These are phyloP conservation scores for Betta splendens DNA, from an alignment of 2,797 vertebrate genomes.

Conservation along the genomic window DNA sequence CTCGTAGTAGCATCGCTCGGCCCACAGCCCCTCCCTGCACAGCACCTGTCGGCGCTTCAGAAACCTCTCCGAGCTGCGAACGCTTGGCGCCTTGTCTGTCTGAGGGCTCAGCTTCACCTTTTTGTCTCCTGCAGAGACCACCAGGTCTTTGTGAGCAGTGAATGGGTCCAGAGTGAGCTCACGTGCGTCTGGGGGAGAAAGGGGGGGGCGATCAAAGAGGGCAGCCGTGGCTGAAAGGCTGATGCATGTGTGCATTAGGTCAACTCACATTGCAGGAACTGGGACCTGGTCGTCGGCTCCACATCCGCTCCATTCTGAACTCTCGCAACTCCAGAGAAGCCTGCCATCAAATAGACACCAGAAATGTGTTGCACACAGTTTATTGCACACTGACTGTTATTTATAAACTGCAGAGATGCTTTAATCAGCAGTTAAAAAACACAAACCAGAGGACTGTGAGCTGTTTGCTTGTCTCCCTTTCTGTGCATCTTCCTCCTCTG, in stretches of 20 bases:
- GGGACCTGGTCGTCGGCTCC: constrained; percentile 60
- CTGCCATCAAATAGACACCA: too few relatives aligned
- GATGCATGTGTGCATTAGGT: background rate
- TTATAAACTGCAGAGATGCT: too few relatives aligned
- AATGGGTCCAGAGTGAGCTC: constrained; percentile 58
- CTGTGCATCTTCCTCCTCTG: constrained; percentile 11
- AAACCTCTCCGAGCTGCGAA: constrained; percentile 39
- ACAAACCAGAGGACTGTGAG: constrained; percentile 15
- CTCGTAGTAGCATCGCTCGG: constrained; percentile 69
- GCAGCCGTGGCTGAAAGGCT: background rate
- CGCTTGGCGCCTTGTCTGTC: rapidly evolving
- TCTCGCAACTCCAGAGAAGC: background rate
- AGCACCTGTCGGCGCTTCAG: constrained; percentile 53
- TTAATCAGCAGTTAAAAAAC: background rate
- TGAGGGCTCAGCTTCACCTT: constrained; percentile 34
- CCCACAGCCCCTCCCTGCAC: constrained; percentile 64
- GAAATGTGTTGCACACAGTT: background rate
- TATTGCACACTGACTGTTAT: background rate
- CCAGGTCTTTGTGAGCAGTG: constrained; percentile 64
- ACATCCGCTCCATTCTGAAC: background rate
- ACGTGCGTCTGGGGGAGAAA: constrained; percentile 57
- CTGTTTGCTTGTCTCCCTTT: background rate
- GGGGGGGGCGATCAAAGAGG: too few relatives aligned
- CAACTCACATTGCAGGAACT: constrained; percentile 72
- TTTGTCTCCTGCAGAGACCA: constrained; percentile 42